A percentile compares a stretch with the other conserved stretches of the same genome.
These are phyloP conservation scores for Sphaeramia orbicularis DNA, from an alignment of 2,797 vertebrate genomes.

Conservation along the genomic window DNA sequence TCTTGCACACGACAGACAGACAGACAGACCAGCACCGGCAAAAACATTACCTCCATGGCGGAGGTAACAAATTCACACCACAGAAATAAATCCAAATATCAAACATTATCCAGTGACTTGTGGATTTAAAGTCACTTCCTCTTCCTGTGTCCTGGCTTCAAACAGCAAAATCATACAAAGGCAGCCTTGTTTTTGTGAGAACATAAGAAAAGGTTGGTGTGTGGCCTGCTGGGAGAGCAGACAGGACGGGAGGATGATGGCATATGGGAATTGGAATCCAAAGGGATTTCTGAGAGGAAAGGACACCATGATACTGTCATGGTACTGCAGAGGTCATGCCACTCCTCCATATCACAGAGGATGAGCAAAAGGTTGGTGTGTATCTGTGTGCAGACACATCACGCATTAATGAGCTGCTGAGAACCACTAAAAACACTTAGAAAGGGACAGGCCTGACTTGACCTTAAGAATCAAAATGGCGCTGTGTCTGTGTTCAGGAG, in stretches of 20 bases:
- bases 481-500: neutral
- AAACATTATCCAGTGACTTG: constrained; percentile 15
- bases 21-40: too few species aligned
- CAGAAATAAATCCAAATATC: constrained; percentile 16
- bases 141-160: constrained; percentile 26
- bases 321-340: constrained; percentile 17
- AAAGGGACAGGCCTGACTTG: constrained; percentile 10
- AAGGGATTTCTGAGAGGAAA: constrained; percentile 39
- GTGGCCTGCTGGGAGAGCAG: neutral
- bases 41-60: too few species aligned
- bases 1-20: too few species aligned
- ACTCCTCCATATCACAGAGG: constrained; percentile 22
- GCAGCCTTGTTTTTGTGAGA: neutral
- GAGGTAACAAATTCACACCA: too few species aligned
- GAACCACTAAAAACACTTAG: constrained; percentile 3
- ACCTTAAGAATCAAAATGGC: constrained; percentile 4
- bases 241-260: constrained; percentile 6
- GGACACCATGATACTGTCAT: constrained; percentile 13
- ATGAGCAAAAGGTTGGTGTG: constrained; percentile 42
- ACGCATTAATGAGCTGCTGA: constrained; percentile 29
- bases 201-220: constrained; percentile 2
- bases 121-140: constrained; percentile 6
- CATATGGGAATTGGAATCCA: constrained; percentile 30
- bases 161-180: constrained; percentile 40
- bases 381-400: constrained; percentile 5